Conservation (phyloP, 1,140 invertebrate genomes). For the Holcopasites calliopsidis region DNA sequence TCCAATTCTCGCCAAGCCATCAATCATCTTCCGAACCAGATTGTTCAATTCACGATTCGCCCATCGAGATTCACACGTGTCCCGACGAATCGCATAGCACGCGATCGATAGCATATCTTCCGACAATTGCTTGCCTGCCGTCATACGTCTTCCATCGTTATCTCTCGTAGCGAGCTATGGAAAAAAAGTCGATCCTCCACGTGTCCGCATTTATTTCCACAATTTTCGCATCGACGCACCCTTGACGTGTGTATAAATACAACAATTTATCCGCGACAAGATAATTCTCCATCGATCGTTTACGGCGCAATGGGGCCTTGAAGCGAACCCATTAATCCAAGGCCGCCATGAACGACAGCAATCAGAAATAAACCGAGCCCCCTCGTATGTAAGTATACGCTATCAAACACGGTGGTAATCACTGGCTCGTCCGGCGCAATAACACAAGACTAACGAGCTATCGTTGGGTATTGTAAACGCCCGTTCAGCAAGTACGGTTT, state of each 20-base stretch:
- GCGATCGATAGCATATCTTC: no score
- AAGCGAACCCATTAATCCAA: slow-evolving; percentile 2
- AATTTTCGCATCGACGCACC: neutral
- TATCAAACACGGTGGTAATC: neutral
- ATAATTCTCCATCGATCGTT: slow-evolving; percentile 33
- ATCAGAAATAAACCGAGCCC: slow-evolving; percentile 53
- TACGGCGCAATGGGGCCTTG: slow-evolving; percentile 2
- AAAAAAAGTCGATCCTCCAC: slow-evolving; percentile 2
- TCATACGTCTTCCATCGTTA: neutral
- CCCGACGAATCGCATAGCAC: no score
- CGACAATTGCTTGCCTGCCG: no score
- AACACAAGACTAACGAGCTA: no score
- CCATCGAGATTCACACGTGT: no score
- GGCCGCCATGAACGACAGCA: slow-evolving; percentile 8
- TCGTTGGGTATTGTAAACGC: no score
- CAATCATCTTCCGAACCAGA: no score
- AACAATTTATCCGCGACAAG: neutral
- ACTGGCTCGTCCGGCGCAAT: neutral
- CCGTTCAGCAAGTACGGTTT: no score
- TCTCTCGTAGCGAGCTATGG: no score
- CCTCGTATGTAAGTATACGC: neutral
- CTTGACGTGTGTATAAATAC: slow-evolving; percentile 19
- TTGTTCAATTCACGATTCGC: no score
- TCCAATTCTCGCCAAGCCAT: no score
- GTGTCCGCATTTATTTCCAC: slow-evolving; percentile 9